These are phyloP conservation scores for Palaemon carinicauda DNA, from an alignment of 1,140 invertebrate genomes.

Conservation along the genomic window DNA sequence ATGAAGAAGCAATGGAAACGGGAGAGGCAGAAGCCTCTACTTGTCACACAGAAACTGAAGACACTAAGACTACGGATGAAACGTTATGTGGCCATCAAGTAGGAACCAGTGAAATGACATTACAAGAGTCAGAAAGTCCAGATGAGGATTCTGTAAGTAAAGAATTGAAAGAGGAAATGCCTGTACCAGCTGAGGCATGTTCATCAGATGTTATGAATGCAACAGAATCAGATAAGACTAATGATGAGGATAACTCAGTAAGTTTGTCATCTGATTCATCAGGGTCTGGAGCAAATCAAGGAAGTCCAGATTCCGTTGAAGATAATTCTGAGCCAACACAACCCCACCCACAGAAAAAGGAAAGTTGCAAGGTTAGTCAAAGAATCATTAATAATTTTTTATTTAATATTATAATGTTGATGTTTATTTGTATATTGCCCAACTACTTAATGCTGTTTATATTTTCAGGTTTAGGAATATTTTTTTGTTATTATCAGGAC, in stretches of 20 bases:
- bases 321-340: background rate
- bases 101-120: constrained; percentile 4
- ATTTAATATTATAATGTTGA: too few species aligned
- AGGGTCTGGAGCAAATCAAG: background rate
- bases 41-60: background rate
- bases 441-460: too few species aligned
- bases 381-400: too few species aligned
- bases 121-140: background rate
- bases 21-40: background rate
- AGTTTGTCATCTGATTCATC: background rate
- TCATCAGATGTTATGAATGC: constrained; percentile 24
- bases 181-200: constrained; percentile 28
- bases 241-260: background rate
- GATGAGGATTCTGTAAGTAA: background rate
- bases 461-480: too few species aligned
- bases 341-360: background rate
- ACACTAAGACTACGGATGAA: background rate
- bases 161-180: background rate
- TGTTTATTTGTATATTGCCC: too few species aligned
- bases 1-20: background rate
- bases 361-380: background rate
- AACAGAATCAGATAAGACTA: background rate
- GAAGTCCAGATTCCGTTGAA: constrained; percentile 41
- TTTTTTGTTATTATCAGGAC: too few species aligned
- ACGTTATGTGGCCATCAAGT: constrained; percentile 1